Evolutionary conservation across 2,888 invertebrate genomes (phyloP), one percentile per base, ranked within the genome.

Genomic region (Corbicula japonica): DNA sequence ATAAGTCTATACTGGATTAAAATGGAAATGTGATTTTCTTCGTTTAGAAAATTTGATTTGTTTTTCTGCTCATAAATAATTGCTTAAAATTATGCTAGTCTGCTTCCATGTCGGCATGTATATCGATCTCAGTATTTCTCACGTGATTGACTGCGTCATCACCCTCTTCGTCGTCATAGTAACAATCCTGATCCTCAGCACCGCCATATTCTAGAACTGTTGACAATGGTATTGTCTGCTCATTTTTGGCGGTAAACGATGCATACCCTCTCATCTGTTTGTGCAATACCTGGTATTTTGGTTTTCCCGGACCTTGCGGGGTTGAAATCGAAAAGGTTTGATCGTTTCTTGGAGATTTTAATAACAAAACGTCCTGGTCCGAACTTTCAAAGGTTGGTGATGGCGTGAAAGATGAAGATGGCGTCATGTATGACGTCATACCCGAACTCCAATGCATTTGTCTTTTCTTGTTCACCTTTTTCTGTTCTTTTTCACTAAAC

Each of bases 251-350:
- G 3, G 70, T 48, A 68, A 75, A 81, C 5, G 77, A 35, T 2
- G 75, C 75, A 35, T 77, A 81, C 3, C 81, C 76, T 8, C 73
- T 56, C 23, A 44, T 56, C 35, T 65, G 34, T 30, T 76, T 76
- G 21, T 80, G 68, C 8, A 65, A 65, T 26, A 80, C 34, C 28
- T 60, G 62, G 32, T 76, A 46, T 30, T 69, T 52, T 26, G 73
- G 76, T 50, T 76, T 80, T 26, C 80, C 80, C 3, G 80, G 80
- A 54, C 76, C 65, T 30, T 72, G 68, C 28, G 80, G 80, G 28
- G 76, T 62, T 34, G 60, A 23, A 26, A 80, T 70, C 18, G 46
- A 44, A 41, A 80, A 65, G 35, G 56, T 63, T 32, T 76, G 72
- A n/a, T 76, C 72, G 38, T 66, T 62, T 28, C 30, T 66, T 3